Evolutionary conservation across 2,797 vertebrate species (phyloP).

Genomic region (Microctenopoma stevenorrisi): DNA sequence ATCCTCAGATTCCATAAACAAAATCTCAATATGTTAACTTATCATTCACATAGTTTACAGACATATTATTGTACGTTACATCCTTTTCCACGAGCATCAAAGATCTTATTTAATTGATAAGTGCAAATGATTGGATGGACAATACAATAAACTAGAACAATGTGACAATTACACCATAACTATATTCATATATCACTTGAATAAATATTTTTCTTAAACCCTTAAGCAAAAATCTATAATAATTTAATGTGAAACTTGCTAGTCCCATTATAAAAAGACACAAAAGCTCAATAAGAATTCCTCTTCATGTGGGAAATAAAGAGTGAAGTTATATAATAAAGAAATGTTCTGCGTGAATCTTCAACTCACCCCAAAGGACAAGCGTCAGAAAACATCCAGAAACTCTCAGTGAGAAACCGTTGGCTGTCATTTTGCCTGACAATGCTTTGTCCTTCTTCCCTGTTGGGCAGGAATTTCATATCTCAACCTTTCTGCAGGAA

Average conservation of each 20-base stretch:
- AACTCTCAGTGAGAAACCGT: slow-evolving; percentile 38
- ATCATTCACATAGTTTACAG: too few species aligned
- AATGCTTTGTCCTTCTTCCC: slow-evolving; percentile 63
- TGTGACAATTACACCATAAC: background rate
- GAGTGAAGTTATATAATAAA: slow-evolving; percentile 36
- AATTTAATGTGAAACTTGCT: slow-evolving; percentile 28
- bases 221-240: slow-evolving; percentile 18
- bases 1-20: slow-evolving; percentile 51
- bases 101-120: background rate
- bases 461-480: slow-evolving; percentile 71
- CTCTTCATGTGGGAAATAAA: slow-evolving; percentile 51
- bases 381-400: slow-evolving; percentile 60
- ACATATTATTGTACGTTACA: background rate
- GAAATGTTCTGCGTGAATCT: slow-evolving; percentile 33
- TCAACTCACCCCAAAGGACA: slow-evolving; percentile 75
- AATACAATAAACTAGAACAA: background rate
- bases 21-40: slow-evolving; percentile 30
- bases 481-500: slow-evolving; percentile 82
- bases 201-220: slow-evolving; percentile 3
- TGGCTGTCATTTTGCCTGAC: slow-evolving; percentile 67
- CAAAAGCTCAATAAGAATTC: slow-evolving; percentile 37
- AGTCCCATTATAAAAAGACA: slow-evolving; percentile 49
- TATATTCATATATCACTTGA: background rate
- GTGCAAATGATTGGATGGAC: background rate
- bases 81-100: background rate